Percentiles rank a stretch among this genome's conserved stretches.
Evolutionary conservation across 2,113 vertebrate genomes (phyloP).

Genomic region (Hypanus sabinus): DNA sequence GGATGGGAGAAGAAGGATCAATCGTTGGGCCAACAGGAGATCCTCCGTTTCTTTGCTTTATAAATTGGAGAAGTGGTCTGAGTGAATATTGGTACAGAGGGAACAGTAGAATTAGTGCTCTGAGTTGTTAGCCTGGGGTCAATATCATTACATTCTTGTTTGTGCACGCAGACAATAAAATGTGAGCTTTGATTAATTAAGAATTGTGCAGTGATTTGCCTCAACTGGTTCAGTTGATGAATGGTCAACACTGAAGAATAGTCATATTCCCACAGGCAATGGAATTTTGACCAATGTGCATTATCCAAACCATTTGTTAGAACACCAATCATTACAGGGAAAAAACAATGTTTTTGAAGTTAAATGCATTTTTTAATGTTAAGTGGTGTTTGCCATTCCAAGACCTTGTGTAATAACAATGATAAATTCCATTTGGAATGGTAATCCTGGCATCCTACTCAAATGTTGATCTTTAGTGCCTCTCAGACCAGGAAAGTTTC

Average conservation of each 20-base stretch:
- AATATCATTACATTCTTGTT: no score
- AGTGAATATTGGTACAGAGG: no score
- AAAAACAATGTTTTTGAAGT: not conserved
- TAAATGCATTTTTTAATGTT: not conserved
- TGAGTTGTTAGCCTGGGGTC: no score
- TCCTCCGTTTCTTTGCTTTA: no score
- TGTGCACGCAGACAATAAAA: no score
- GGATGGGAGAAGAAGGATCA: no score
- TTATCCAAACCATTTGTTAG: not conserved
- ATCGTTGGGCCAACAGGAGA: no score
- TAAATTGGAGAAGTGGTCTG: no score
- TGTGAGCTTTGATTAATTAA: no score
- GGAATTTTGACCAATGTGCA: not conserved
- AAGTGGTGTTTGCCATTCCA: not conserved
- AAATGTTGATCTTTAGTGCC: not conserved
- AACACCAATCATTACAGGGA: not conserved
- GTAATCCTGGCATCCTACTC: conserved; percentile 5
- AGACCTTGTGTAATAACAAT: not conserved
- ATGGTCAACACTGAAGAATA: not conserved
- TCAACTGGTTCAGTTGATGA: no score
- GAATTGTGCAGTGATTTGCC: no score
- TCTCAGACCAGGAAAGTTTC: not conserved
- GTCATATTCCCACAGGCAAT: not conserved
- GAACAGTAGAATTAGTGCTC: no score
- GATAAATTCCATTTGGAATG: not conserved